Conservation (phyloP, 2,888 invertebrate genomes). For the Lampropteryx suffumata region DNA sequence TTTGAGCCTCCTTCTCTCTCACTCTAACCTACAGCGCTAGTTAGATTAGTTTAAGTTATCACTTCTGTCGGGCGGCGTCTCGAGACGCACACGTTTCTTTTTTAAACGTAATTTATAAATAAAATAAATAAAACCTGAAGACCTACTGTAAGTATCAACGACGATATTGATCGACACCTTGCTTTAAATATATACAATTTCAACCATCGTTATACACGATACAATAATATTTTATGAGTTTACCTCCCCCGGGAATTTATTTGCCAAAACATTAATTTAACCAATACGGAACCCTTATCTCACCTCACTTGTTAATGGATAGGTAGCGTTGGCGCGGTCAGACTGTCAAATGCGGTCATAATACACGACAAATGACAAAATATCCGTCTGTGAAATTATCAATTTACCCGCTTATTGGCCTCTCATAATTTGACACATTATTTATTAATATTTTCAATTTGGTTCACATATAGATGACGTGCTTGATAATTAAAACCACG, state of each 20-base stretch:
- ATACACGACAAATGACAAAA: constrained; percentile 38
- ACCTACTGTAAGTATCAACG: too few species aligned
- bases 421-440: constrained; percentile 1
- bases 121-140: too few species aligned
- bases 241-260: constrained; percentile 17
- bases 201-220: neutral
- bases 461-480: neutral
- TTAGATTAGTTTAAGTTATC: too few species aligned
- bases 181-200: too few species aligned
- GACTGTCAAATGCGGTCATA: constrained; percentile 36
- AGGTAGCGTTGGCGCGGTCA: constrained; percentile 36
- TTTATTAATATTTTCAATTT: constrained; percentile 3
- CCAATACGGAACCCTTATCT: constrained; percentile 61
- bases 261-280: constrained; percentile 44
- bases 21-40: too few species aligned
- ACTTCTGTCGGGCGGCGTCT: too few species aligned
- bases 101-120: too few species aligned
- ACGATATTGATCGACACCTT: too few species aligned
- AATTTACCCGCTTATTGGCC: neutral
- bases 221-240: constrained; percentile 16
- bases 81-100: too few species aligned
- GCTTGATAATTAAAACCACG: constrained; percentile 1
- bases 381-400: constrained; percentile 1
- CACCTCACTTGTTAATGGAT: constrained; percentile 58
- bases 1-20: too few species aligned